Evolutionary conservation across 2,797 vertebrate species (phyloP).

Genomic region (Enoplosus armatus): DNA sequence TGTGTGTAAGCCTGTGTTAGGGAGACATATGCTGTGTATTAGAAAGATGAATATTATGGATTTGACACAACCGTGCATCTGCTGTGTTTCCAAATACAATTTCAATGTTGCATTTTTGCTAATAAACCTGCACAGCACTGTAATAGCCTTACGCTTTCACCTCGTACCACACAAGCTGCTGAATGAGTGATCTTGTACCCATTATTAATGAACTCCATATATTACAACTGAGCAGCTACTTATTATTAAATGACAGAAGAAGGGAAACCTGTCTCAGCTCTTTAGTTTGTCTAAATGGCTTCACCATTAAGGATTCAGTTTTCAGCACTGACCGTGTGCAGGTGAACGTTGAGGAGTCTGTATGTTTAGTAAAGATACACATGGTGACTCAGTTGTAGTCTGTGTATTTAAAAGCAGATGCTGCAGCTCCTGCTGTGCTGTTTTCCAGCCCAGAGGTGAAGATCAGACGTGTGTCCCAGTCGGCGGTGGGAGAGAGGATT

Average conservation of each 20-base stretch:
- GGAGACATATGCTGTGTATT: constrained; percentile 72
- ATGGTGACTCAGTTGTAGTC: neutral
- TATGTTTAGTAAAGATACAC: neutral
- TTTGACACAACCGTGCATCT: constrained; percentile 62
- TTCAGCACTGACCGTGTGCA: neutral
- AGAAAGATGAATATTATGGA: constrained; percentile 80
- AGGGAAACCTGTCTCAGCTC: neutral
- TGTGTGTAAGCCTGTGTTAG: constrained; percentile 75
- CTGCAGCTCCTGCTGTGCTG: constrained; percentile 33
- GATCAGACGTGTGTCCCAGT: constrained; percentile 55
- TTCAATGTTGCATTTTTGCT: constrained; percentile 50
- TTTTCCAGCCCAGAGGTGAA: constrained; percentile 54
- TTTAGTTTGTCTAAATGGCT: too few species aligned
- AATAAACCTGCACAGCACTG: constrained; percentile 60
- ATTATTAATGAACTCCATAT: constrained; percentile 12
- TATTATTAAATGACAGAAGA: constrained; percentile 6
- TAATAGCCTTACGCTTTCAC: constrained; percentile 37
- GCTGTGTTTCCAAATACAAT: constrained; percentile 60
- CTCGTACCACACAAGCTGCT: neutral
- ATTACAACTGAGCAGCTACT: neutral
- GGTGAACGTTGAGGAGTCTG: neutral
- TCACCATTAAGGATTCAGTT: constrained; percentile 5
- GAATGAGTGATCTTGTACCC: constrained; percentile 21
- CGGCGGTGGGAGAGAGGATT: constrained; percentile 52
- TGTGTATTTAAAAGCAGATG: constrained; percentile 42